phyloP scores from a whole-genome alignment of 2,797 vertebrate species.

The Esox masquinongy region DNA sequence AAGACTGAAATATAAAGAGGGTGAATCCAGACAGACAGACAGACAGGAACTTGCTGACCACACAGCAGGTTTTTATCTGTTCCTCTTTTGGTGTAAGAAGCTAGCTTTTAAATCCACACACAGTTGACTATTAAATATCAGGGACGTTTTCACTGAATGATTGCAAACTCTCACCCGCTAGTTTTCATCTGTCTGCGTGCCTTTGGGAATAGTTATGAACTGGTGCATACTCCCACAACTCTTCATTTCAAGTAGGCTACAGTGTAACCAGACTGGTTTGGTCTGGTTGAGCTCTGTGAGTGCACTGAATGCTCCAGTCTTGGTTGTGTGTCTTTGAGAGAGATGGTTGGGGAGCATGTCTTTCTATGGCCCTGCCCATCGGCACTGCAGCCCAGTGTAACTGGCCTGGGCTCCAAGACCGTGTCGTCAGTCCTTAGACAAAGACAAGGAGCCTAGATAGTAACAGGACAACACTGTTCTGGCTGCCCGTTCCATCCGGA shows the following conservation, averaged over 20 bases:
- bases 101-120: background rate
- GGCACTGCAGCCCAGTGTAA: constrained; percentile 8
- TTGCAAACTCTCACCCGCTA: background rate
- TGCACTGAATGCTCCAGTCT: constrained; percentile 10
- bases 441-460: constrained; percentile 2
- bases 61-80: constrained; percentile 30
- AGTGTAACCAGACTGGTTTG: background rate
- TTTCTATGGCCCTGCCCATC: constrained; percentile 11
- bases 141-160: background rate
- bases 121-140: background rate
- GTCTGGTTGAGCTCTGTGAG: background rate
- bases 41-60: constrained; percentile 33
- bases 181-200: background rate
- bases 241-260: background rate
- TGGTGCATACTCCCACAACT: background rate
- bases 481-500: constrained; percentile 15
- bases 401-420: constrained; percentile 9
- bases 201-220: background rate
- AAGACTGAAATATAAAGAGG: background rate
- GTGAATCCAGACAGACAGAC: background rate
- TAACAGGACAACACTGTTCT: constrained; percentile 10
- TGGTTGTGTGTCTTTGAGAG: constrained; percentile 25
- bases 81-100: constrained; percentile 16
- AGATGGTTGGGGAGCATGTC: constrained; percentile 28
- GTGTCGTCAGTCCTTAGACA: constrained; percentile 12